These are phyloP conservation scores for Channa argus DNA, from an alignment of 2,113 vertebrate species.

Conservation along the genomic window DNA sequence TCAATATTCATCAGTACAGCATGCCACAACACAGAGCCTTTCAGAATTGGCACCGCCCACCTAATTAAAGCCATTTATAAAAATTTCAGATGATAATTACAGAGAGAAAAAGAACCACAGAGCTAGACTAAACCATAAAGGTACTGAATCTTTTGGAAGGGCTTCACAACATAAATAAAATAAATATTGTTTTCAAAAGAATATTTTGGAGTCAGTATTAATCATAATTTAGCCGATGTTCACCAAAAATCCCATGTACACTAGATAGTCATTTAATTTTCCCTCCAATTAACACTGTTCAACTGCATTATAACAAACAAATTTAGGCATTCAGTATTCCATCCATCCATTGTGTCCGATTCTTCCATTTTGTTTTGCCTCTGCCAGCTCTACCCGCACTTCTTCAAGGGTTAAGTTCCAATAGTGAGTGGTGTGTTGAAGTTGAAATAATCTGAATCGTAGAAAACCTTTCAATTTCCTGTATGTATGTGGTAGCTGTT, in stretches of 20 bases:
- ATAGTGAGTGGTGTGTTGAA: no score
- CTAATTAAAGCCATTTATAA: conserved; percentile 57
- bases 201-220: not conserved
- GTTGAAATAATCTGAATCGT: no score
- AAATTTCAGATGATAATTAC: conserved; percentile 52
- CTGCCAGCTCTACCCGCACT: not conserved
- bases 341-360: conserved; percentile 3
- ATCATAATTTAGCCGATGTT: not conserved
- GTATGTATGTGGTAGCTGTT: no score
- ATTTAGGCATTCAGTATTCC: no score
- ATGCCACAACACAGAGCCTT: conserved; percentile 23
- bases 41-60: conserved; percentile 14
- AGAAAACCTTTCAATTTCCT: no score
- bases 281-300: not conserved
- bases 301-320: no score
- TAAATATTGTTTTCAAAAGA: not conserved
- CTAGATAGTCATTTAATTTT: not conserved
- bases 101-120: conserved; percentile 4
- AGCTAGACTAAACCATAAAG: not conserved
- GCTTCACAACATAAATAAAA: not conserved
- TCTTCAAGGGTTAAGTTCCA: no score
- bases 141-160: not conserved
- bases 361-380: not conserved
- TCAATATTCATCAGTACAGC: conserved; percentile 40
- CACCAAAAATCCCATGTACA: not conserved